These are phyloP conservation scores for Brachyhypopomus gauderio DNA, from an alignment of 2,113 vertebrate species.

Conservation along the genomic window DNA sequence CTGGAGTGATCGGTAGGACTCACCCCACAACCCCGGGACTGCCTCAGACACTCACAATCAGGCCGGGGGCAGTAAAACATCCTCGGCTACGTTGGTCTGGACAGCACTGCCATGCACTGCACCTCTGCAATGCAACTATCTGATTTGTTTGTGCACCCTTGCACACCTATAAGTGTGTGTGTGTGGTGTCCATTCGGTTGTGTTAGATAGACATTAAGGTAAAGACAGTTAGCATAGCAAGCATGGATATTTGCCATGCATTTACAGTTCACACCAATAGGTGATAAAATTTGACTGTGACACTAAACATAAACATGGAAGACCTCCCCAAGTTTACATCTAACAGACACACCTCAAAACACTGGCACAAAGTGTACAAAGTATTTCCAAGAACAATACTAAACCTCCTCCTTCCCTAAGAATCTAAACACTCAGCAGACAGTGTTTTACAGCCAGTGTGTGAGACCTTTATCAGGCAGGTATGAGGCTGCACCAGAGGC, in stretches of 20 bases:
- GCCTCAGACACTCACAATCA: conserved; percentile 77
- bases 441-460: conserved; percentile 46
- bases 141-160: conserved; percentile 12
- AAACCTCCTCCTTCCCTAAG: conserved; percentile 15
- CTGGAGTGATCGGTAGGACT: conserved; percentile 34
- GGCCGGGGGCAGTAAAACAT: conserved; percentile 70
- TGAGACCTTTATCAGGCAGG: too few species aligned
- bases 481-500: conserved; percentile 37
- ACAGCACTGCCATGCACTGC: conserved; percentile 61
- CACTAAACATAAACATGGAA: not conserved
- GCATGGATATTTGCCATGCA: not conserved
- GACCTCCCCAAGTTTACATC: not conserved
- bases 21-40: conserved; percentile 50
- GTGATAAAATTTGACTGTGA: not conserved
- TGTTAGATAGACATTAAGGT: conserved; percentile 65
- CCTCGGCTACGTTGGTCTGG: conserved; percentile 69
- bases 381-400: not conserved
- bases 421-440: not conserved
- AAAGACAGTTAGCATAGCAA: conserved; percentile 46
- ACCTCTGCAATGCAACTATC: conserved; percentile 59
- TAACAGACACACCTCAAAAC: not conserved
- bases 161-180: conserved; percentile 8
- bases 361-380: not conserved
- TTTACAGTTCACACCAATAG: not conserved
- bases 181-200: conserved; percentile 26